Evolutionary conservation across 2,888 invertebrate species (phyloP).

Genomic region (Hylaea fasciaria): DNA sequence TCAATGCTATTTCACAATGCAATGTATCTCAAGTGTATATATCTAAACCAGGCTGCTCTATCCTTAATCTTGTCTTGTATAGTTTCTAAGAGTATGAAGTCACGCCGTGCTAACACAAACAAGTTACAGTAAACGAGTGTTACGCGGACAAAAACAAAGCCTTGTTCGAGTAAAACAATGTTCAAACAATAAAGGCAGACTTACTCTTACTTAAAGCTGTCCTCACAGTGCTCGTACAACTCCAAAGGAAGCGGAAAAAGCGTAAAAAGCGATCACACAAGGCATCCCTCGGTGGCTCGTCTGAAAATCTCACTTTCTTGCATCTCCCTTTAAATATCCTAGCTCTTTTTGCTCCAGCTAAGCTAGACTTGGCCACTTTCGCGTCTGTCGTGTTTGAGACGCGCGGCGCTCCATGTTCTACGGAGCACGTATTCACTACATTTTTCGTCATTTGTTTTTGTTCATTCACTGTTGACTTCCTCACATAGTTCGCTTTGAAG

Average conservation of each 20-base stretch:
- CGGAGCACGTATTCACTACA: constrained; percentile 53
- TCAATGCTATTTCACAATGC: too few species aligned
- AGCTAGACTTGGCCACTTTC: constrained; percentile 68
- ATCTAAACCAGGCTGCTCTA: too few species aligned
- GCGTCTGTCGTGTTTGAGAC: constrained; percentile 54
- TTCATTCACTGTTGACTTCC: constrained; percentile 51
- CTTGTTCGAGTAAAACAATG: constrained; percentile 41
- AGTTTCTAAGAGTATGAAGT: too few species aligned
- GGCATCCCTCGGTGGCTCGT: constrained; percentile 58
- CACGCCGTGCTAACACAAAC: neutral
- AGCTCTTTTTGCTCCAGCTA: constrained; percentile 62
- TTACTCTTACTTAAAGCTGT: constrained; percentile 65
- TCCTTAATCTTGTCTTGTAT: neutral
- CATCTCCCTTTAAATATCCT: constrained; percentile 56
- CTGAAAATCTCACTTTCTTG: constrained; percentile 75
- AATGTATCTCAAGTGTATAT: too few species aligned
- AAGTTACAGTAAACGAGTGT: neutral
- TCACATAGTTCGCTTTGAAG: constrained; percentile 48
- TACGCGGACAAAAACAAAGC: constrained; percentile 27
- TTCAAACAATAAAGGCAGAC: constrained; percentile 48
- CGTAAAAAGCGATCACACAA: constrained; percentile 64
- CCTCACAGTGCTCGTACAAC: constrained; percentile 62
- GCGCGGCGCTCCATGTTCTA: constrained; percentile 45
- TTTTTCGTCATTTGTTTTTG: constrained; percentile 58
- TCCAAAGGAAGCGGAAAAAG: constrained; percentile 70